Conservation (phyloP, 2,797 vertebrate genomes). For the Holocentrus rufus region DNA sequence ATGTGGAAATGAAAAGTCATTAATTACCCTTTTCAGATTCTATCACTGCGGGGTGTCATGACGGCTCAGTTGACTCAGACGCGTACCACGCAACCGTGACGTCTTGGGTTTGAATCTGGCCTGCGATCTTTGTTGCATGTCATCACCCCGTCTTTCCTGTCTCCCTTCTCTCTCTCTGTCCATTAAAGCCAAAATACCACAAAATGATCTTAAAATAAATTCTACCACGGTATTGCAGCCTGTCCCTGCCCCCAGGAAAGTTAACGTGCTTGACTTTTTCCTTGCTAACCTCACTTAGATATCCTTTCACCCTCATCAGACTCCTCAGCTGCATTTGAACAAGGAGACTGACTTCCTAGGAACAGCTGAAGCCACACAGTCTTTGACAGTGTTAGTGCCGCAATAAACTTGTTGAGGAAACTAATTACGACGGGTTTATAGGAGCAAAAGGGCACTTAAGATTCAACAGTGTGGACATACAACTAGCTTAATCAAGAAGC, state of each 20-base stretch:
- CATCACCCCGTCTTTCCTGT: no score
- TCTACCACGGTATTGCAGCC: neutral
- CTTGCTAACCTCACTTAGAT: neutral
- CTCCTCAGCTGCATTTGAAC: neutral
- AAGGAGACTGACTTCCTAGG: neutral
- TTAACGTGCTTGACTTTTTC: neutral
- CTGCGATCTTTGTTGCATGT: neutral
- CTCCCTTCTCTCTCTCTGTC: no score
- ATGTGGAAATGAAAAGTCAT: constrained; percentile 27
- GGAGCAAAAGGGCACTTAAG: no score
- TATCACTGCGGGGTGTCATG: constrained; percentile 16
- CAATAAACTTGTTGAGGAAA: neutral
- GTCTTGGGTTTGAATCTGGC: constrained; percentile 36
- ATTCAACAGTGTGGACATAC: no score
- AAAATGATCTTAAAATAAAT: no score
- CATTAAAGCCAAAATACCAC: no score
- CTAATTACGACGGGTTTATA: neutral
- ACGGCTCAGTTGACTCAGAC: constrained; percentile 17
- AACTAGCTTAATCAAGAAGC: no score
- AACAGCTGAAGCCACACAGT: constrained; percentile 26
- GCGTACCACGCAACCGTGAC: neutral
- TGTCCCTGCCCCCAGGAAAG: neutral
- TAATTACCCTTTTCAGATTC: constrained; percentile 30
- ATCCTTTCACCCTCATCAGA: neutral
- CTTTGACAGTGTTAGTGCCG: neutral